Percentiles rank a stretch among this genome's conserved stretches.
Evolutionary conservation across 2,888 invertebrate genomes (phyloP).

Genomic region (Lagria hirta): DNA sequence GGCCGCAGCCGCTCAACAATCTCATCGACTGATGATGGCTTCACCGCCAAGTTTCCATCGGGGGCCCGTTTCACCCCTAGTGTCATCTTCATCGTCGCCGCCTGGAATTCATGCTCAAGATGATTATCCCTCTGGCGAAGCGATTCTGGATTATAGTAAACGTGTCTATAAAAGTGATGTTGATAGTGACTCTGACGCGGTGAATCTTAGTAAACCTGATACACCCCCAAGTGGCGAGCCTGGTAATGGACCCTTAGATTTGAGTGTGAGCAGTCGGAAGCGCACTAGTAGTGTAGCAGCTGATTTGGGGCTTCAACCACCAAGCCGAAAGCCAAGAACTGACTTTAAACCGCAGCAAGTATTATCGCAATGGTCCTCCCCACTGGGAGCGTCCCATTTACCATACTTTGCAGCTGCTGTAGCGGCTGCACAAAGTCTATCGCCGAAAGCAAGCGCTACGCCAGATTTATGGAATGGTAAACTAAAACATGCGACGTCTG

Average conservation of each 20-base stretch:
- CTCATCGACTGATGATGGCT: conserved; percentile 73
- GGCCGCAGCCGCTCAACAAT: conserved; percentile 67
- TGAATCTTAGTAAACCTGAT: conserved; percentile 71
- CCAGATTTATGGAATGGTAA: conserved; percentile 74
- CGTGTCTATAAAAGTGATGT: conserved; percentile 50
- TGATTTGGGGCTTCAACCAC: conserved; percentile 63
- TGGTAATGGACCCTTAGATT: conserved; percentile 72
- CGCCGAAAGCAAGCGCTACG: conserved; percentile 70
- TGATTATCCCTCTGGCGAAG: conserved; percentile 59
- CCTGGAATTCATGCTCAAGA: conserved; percentile 39
- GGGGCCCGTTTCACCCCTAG: conserved; percentile 67
- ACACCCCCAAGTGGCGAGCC: conserved; percentile 60
- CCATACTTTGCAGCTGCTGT: conserved; percentile 80
- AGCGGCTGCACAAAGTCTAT: conserved; percentile 68
- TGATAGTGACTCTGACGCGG: conserved; percentile 66
- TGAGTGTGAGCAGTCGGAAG: conserved; percentile 76
- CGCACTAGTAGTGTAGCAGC: conserved; percentile 62
- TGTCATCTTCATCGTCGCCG: conserved; percentile 69
- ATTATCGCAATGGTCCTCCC: conserved; percentile 74
- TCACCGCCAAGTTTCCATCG: conserved; percentile 55
- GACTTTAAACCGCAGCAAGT: conserved; percentile 69
- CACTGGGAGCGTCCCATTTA: conserved; percentile 71
- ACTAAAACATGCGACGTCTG: conserved; percentile 66
- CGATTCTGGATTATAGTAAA: conserved; percentile 81
- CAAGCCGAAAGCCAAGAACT: conserved; percentile 67